A percentile compares a stretch with the other conserved stretches of the same genome.
phyloP scores from a whole-genome alignment of 2,888 invertebrate species.

The Elgonia sp. region DNA sequence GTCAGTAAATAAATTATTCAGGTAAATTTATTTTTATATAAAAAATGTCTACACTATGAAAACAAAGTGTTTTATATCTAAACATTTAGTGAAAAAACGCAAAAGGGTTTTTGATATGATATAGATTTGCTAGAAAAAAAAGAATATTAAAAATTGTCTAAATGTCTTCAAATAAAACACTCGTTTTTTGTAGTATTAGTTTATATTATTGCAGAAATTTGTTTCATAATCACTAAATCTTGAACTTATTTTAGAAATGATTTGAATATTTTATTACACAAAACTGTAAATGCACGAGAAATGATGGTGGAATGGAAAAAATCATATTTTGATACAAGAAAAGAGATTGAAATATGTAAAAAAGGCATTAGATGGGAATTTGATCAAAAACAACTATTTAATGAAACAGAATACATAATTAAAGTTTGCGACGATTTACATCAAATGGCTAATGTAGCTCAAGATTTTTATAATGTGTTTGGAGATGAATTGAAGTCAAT shows the following conservation, averaged over 20 bases:
- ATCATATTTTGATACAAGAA: conserved; percentile 92
- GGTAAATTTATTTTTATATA: conserved; percentile 87
- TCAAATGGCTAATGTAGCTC: conserved; percentile 93
- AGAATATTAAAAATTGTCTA: no score
- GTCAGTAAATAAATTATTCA: conserved; percentile 92
- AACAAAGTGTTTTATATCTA: no score
- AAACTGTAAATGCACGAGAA: conserved; percentile 89
- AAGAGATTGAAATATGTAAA: conserved; percentile 95
- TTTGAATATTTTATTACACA: conserved; percentile 88
- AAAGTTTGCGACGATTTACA: conserved; percentile 93
- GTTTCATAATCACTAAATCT: no score
- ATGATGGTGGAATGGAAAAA: conserved; percentile 93
- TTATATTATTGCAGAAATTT: neutral
- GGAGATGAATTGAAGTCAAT: conserved; percentile 95
- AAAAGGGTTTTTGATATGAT: no score
- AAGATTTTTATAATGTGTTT: conserved; percentile 96
- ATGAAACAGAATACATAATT: conserved; percentile 94
- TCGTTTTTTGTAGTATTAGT: no score
- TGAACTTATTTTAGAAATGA: conserved; percentile 86
- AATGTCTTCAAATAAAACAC: no score
- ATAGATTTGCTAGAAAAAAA: no score
- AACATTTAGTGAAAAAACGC: no score
- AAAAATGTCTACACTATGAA: neutral
- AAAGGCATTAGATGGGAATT: conserved; percentile 97
- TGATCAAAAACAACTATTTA: conserved; percentile 93